Evolutionary conservation across 2,797 vertebrate species (phyloP), one percentile per base, ranked within the genome.

Genomic region (Sebastes hubbsi): DNA sequence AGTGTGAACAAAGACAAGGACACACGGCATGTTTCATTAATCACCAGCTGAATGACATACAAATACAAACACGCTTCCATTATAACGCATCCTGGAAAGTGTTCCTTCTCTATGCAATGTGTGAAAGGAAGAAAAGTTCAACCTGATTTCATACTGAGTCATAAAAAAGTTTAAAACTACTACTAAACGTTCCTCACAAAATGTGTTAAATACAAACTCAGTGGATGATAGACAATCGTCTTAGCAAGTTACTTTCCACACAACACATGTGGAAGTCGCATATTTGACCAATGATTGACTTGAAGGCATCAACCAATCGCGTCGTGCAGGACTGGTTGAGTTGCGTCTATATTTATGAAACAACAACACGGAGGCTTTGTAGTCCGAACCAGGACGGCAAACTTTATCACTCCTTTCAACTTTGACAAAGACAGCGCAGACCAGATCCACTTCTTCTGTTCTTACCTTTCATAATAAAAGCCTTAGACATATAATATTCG

Each of bases 1-100:
- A 80, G 80, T 84, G 90, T 87, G 91, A 94, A 93, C 86, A 91
- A 91, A 93, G 92, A 90, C 90, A 2, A 84, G 84, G 88, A 82
- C 84, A 59, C 77, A 76, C 27, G 62, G 77, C 77, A 14, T 84
- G 86, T 88, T 92, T 91, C 82, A 90, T 85, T 88, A 61, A 91
- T 85, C 82, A 24, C 55, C 72, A 62, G 76, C 61, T 70, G 87
- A 71, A 58, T 62, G 80, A 76, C 85, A 81, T 30, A 71, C 83
- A 72, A 79, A 84, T 56, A 77, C 36, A 83, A 77, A 80, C 20
- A 20, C 1, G 59, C 42, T 52, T 55, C 14, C 1, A 30, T 66
- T 72, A 59, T 4, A 24, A n/a, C n/a, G 6, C 54, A 14, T 2
- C 6, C 42, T 38, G 29, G 32, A 11, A 82, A 9, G 34, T 16